Evolutionary conservation across 1,140 invertebrate species (phyloP).

Genomic region (Dendroctonus ponderosae): DNA sequence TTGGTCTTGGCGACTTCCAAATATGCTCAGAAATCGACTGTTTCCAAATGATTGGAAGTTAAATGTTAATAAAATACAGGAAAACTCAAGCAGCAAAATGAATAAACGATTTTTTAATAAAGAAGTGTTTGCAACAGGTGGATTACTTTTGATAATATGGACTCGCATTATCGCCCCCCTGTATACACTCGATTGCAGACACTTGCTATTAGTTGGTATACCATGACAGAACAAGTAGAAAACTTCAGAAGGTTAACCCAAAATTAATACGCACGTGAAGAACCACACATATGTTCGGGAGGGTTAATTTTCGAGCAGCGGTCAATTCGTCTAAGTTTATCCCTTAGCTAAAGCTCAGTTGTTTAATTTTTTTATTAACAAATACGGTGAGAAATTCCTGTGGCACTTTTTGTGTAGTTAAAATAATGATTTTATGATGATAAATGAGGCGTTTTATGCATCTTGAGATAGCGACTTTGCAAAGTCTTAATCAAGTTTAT

Average conservation of each 20-base stretch:
- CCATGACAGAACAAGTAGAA: not conserved
- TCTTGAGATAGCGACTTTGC: not conserved
- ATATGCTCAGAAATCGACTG: too few species aligned
- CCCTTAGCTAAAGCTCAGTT: not conserved
- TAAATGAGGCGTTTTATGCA: not conserved
- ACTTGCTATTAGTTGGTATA: slow-evolving; percentile 1
- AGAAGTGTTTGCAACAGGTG: too few species aligned
- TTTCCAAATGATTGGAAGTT: too few species aligned
- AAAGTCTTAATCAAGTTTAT: too few species aligned
- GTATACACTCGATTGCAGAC: not conserved
- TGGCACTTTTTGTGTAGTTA: not conserved
- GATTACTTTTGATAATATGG: too few species aligned
- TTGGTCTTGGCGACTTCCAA: too few species aligned
- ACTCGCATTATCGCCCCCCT: not conserved
- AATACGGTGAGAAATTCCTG: not conserved
- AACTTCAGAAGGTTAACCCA: not conserved
- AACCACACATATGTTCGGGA: slow-evolving; percentile 11
- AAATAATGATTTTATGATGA: not conserved
- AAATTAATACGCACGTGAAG: slow-evolving; percentile 1
- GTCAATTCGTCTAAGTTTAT: not conserved
- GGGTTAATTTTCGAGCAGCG: not conserved
- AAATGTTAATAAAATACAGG: too few species aligned
- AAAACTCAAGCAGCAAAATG: too few species aligned
- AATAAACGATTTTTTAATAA: too few species aligned
- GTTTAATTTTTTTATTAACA: not conserved